Percentiles rank a stretch among this genome's conserved stretches.
These are phyloP conservation scores for Ptychobarbus kaznakovi DNA, from an alignment of 2,797 vertebrate genomes.

Conservation along the genomic window DNA sequence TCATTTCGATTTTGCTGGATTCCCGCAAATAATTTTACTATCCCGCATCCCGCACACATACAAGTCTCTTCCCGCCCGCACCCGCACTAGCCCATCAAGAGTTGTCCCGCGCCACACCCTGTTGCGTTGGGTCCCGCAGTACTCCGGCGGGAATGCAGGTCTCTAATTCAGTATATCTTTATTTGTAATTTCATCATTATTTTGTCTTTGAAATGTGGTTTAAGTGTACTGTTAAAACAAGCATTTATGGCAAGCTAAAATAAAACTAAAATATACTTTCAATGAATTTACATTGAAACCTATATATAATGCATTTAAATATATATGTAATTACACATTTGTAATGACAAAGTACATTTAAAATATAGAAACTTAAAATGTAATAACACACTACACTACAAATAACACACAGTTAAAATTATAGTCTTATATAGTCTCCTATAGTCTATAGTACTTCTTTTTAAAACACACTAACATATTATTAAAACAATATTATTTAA, in stretches of 20 bases:
- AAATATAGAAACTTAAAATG: not conserved
- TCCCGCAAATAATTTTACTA: no score
- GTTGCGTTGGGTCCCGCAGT: no score
- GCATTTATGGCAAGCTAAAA: not conserved
- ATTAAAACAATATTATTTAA: not conserved
- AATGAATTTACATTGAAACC: not conserved
- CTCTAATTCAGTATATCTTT: not conserved
- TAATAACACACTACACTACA: not conserved
- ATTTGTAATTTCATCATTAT: not conserved
- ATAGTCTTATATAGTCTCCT: no score
- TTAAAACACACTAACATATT: not conserved
- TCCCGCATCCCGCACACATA: no score
- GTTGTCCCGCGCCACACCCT: no score
- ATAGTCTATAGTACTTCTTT: not conserved
- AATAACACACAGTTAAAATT: not conserved
- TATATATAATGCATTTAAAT: not conserved
- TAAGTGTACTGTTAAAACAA: not conserved
- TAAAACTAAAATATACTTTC: not conserved
- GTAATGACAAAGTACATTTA: not conserved
- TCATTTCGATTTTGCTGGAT: no score
- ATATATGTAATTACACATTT: constrained; percentile 12
- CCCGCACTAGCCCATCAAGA: no score
- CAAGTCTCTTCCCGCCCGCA: no score
- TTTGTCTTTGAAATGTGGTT: not conserved
- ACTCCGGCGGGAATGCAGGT: no score